Percentiles rank a stretch among this genome's conserved stretches.
phyloP scores from a whole-genome alignment of 2,113 vertebrate species.

The mouse (Mus musculus) region GRCm39 chr14:28101001-28101500 shows the following conservation, averaged over 20 bases:
- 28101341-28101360: background rate
- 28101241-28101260: slow-evolving; percentile 18
- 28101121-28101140: background rate
- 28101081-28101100: background rate
- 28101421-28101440: background rate
- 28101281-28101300: background rate
- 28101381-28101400: background rate
- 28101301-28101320: background rate
- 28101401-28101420: background rate
- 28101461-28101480: background rate
- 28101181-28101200: background rate
- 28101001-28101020: background rate
- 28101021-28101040: background rate
- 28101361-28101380: background rate
- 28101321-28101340: background rate
- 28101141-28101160: background rate
- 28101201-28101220: background rate
- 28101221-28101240: background rate
- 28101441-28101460: background rate
- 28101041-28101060: background rate
- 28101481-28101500: too few relatives aligned
- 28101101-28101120: background rate
- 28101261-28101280: slow-evolving; percentile 34
- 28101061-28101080: background rate
- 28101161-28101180: background rate